phyloP scores from a whole-genome alignment of 2,888 invertebrate species.

The Meganola albula region DNA sequence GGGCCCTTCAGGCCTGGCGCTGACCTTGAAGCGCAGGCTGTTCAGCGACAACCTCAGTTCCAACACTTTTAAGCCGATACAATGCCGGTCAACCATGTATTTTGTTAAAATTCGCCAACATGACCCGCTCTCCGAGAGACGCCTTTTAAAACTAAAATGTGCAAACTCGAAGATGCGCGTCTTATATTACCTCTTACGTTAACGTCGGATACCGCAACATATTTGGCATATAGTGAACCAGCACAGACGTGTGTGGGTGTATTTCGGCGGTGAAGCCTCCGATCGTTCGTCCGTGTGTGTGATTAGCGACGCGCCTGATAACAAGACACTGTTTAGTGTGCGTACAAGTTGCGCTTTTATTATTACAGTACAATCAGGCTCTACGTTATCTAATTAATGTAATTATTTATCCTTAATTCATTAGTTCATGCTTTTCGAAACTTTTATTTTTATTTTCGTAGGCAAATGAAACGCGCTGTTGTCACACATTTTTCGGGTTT shows the following conservation, averaged over 20 bases:
- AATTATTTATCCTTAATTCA: too few species aligned
- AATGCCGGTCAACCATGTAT: constrained; percentile 46
- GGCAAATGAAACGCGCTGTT: too few species aligned
- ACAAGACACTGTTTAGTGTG: constrained; percentile 29
- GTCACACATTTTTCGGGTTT: too few species aligned
- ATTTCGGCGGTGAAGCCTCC: constrained; percentile 54
- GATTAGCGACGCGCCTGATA: constrained; percentile 39
- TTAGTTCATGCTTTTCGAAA: too few species aligned
- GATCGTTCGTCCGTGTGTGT: constrained; percentile 31
- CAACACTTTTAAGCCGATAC: constrained; percentile 43
- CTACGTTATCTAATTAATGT: too few species aligned
- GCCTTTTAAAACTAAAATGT: constrained; percentile 73
- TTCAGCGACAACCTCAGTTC: constrained; percentile 32
- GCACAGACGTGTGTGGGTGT: constrained; percentile 50
- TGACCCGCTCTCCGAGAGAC: constrained; percentile 65
- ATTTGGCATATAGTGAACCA: constrained; percentile 63
- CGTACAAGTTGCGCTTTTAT: too few species aligned
- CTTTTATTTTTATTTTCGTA: too few species aligned
- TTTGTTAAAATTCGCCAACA: constrained; percentile 60
- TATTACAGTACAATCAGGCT: too few species aligned
- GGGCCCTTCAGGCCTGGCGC: constrained; percentile 47
- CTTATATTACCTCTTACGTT: constrained; percentile 77
- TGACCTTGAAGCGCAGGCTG: constrained; percentile 27
- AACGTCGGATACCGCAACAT: constrained; percentile 72
- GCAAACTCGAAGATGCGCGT: constrained; percentile 75